A percentile compares a stretch with the other conserved stretches of the same genome.
These are phyloP conservation scores for Kudoa iwatai DNA, from an alignment of 30 jellyfish, hydroid and myxozoan genomes.

Conservation along the genomic window DNA sequence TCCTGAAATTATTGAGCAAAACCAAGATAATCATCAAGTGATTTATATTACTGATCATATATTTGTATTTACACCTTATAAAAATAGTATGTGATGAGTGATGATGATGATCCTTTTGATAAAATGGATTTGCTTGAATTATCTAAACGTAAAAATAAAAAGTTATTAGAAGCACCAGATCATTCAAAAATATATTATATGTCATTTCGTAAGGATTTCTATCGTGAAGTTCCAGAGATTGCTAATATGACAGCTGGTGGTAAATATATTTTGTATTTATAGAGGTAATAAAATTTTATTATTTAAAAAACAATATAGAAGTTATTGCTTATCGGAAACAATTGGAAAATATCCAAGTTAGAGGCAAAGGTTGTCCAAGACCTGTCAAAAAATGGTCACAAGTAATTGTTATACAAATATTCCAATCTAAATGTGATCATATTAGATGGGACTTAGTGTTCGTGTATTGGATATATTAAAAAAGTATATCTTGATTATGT, in stretches of 20 bases:
- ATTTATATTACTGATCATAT: no score
- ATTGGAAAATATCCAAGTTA: conserved; percentile 28
- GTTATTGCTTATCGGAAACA: conserved; percentile 28
- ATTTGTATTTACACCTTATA: not conserved
- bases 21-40: no score
- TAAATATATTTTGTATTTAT: no score
- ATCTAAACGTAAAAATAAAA: conserved; percentile 13
- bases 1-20: conserved; percentile 83
- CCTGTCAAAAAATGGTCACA: conserved; percentile 90
- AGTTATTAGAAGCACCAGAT: conserved; percentile 45
- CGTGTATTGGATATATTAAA: conserved; percentile 17
- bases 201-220: conserved; percentile 28
- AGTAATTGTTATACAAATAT: conserved; percentile 13
- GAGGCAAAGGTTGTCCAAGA: conserved; percentile 60
- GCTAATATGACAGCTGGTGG: conserved; percentile 33
- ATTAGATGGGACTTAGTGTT: not conserved
- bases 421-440: not conserved
- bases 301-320: no score
- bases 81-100: conserved; percentile 8
- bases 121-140: not conserved
- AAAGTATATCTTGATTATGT: no score
- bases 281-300: no score
- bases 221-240: conserved; percentile 80
- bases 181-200: conserved; percentile 43
- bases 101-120: conserved; percentile 8